Evolutionary conservation across 2,113 vertebrate genomes (phyloP), one percentile per base, ranked within the genome.

Genomic region (Tachuris rubrigastra): DNA sequence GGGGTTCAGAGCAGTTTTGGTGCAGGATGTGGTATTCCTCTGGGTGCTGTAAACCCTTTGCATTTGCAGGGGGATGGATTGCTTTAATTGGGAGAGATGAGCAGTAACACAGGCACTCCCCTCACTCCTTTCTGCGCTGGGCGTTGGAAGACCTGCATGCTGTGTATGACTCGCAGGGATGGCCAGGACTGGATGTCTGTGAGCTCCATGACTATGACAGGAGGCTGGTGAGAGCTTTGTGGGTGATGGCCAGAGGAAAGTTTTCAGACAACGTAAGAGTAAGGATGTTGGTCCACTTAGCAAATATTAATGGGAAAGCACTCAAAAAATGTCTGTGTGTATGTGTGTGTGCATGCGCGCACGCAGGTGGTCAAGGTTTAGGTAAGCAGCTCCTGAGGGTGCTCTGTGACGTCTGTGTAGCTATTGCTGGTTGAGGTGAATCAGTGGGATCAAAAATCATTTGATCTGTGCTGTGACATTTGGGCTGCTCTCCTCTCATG

Each of bases 181-280:
- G 6, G 60, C 37, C 66, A 28, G 2, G 23, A n/a, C 19, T 3
- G 1, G n/a, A 28, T 33, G 30, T 33, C 5, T 5, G 1, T 71
- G 60, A 84, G 25, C n/a, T 86, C 1, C 4, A 6, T 8, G 14
- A 14, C 21, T 0, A 0, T 37, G 52, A 17, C 1, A 0, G 12
- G 24, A 74, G 46, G 27, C 12, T 92, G 31, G 25, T 44, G 44
- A 60, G 17, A 41, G 31, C 25, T 52, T 12, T 1, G 3, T 18
- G 11, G 4, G 8, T 69, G 28, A 67, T 37, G 49, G 33, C 13
- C 22, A 33, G 46, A 68, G 79, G 8, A n/a, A 53, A 66, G 20
- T 59, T 69, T 84, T 91, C 18, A 30, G 17, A 31, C 14, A 20
- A 1, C 0, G 0, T 31, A 35, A 6, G 10, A 74, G 8, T 15